Percentiles rank a stretch among this genome's conserved stretches.
Evolutionary conservation across 2,113 vertebrate species (phyloP).

Genomic region (Silurus glanis): DNA sequence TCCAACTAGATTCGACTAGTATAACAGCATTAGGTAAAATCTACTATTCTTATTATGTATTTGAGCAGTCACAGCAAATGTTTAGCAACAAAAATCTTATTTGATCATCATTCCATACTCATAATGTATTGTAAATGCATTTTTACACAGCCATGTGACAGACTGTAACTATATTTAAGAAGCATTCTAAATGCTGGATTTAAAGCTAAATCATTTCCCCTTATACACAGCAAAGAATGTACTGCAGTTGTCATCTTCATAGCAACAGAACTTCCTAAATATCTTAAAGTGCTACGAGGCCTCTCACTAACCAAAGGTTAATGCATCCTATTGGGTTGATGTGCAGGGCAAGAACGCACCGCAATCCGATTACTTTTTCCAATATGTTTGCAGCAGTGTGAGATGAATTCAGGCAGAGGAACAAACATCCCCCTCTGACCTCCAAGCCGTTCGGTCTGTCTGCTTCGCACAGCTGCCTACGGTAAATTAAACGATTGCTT

Average conservation of each 20-base stretch:
- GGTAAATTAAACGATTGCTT: conserved; percentile 77
- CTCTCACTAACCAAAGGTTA: conserved; percentile 67
- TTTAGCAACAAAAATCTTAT: not conserved
- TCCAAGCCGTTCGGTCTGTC: conserved; percentile 25
- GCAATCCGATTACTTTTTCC: conserved; percentile 57
- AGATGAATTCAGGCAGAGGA: conserved; percentile 54
- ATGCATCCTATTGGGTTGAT: conserved; percentile 65
- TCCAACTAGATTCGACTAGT: not conserved
- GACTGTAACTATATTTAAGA: not conserved
- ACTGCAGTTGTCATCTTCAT: not conserved
- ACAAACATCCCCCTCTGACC: conserved; percentile 53
- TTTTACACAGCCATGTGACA: not conserved
- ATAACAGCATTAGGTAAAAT: not conserved
- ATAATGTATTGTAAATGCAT: not conserved
- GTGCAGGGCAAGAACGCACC: conserved; percentile 51
- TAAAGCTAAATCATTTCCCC: too few species aligned
- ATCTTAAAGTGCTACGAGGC: conserved; percentile 52
- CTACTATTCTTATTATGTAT: not conserved
- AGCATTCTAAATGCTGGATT: not conserved
- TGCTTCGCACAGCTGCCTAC: conserved; percentile 29
- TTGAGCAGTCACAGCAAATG: not conserved
- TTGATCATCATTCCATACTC: not conserved
- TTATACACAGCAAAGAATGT: not conserved
- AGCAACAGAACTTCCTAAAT: conserved; percentile 42
- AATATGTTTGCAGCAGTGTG: conserved; percentile 54